These are phyloP conservation scores for Euspilapteryx auroguttella DNA, from an alignment of 2,888 invertebrate genomes.

Conservation along the genomic window DNA sequence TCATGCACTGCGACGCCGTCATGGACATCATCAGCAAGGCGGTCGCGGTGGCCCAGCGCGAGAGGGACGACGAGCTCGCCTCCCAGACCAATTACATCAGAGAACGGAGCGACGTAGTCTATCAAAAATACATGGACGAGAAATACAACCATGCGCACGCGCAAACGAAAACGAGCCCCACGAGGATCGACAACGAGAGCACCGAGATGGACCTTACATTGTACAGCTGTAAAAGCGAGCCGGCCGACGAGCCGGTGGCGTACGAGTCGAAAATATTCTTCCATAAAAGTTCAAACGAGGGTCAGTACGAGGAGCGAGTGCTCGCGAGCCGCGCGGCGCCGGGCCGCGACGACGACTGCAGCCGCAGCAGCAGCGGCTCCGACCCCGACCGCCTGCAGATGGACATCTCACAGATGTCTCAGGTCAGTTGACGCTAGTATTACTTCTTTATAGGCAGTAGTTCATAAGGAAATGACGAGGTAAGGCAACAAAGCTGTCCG, in stretches of 20 bases:
- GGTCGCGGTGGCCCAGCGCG: conserved; percentile 51
- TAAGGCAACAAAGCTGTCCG: no score
- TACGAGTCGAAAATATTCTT: not conserved
- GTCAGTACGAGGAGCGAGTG: conserved; percentile 34
- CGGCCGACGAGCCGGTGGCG: conserved; percentile 19
- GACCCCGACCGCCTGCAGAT: conserved; percentile 76
- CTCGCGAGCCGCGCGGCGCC: conserved; percentile 23
- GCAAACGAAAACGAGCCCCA: conserved; percentile 3
- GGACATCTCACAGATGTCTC: conserved; percentile 63
- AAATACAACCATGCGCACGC: conserved; percentile 17
- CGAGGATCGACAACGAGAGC: conserved; percentile 35
- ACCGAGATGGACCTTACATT: conserved; percentile 54
- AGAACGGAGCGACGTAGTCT: conserved; percentile 32
- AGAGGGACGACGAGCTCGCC: conserved; percentile 46
- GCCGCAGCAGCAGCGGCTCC: conserved; percentile 70
- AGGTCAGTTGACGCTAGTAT: conserved; percentile 19
- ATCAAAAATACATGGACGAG: conserved; percentile 33
- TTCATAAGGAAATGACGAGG: conserved; percentile 10
- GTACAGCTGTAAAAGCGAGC: conserved; percentile 41
- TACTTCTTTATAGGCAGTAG: conserved; percentile 8
- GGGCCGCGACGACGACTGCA: conserved; percentile 57
- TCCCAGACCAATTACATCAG: conserved; percentile 30
- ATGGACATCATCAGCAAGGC: conserved; percentile 56
- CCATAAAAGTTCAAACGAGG: conserved; percentile 20
- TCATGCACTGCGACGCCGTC: conserved; percentile 55